Evolutionary conservation across 2,113 vertebrate genomes (phyloP), one percentile per base, ranked within the genome.

Genomic region (Aegotheles bennettii): DNA sequence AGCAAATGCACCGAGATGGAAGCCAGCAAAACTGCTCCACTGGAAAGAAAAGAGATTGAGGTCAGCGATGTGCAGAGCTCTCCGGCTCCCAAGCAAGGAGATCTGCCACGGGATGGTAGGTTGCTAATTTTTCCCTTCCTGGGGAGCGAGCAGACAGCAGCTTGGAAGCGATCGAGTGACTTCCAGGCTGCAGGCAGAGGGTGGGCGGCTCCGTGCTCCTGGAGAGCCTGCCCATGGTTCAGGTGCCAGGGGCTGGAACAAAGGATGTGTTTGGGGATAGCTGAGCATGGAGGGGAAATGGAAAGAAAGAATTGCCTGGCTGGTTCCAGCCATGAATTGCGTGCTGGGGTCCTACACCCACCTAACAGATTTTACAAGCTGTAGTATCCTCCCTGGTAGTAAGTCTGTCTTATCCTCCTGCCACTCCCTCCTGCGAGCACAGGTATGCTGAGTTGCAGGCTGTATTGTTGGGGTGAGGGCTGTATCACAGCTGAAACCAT

Each of bases 61-160:
- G 98, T 95, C 97, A 96, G 92, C 93, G 9, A 8, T 48, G 61
- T 79, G 57, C 97, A 51, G 90, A 81, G 91, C 89, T 31, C 95
- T 48, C 91, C 88, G 10, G 65, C 89, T 57, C 85, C 96, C 94
- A 96, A 80, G 95, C 84, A 77, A 83, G 95, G 95, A 87, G 96
- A 92, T 53, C n/a, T 57, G 6, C 84, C 97, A 96, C 94, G 91
- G 94, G 97, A 98, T 75, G 97, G 98, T 98, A 98, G 54, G 98
- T 98, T 90, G 56, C 92, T 97, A 42, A 95, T 97, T 98, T 97
- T 96, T 96, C 64, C 95, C 90, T 96, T 89, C 69, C 20, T 10
- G 63, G 96, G 97, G 92, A 91, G 83, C 5, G 25, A 45, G 94
- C 95, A 25, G 81, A 7, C 89, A 13, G 94, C 15, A 13, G 95